A percentile compares a stretch with the other conserved stretches of the same genome.
These are phyloP conservation scores for Luffia ferchaultella DNA, from an alignment of 2,888 invertebrate genomes.

Conservation along the genomic window DNA sequence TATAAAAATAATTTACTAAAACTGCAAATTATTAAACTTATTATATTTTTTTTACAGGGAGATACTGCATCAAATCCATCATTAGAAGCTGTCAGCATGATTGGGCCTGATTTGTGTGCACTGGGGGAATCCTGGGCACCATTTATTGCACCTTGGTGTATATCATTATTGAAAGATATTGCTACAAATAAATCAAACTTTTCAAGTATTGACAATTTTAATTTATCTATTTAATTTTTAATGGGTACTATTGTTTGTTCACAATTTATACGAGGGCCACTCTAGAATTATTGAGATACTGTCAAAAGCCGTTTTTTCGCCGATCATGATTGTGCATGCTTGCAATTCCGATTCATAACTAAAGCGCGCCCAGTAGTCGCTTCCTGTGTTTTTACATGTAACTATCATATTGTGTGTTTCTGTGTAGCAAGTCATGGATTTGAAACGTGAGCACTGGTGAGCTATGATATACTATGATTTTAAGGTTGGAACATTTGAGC, in stretches of 20 bases:
- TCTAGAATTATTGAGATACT: background rate
- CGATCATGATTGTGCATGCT: background rate
- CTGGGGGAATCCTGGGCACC: constrained; percentile 56
- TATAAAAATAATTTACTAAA: too few species aligned
- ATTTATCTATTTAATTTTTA: background rate
- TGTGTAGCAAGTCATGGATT: background rate
- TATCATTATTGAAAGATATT: constrained; percentile 54
- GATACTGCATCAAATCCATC: constrained; percentile 38
- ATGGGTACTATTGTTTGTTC: background rate
- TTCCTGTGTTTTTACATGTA: background rate
- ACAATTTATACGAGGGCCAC: background rate
- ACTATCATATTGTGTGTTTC: background rate
- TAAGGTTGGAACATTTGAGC: background rate
- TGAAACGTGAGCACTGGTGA: background rate
- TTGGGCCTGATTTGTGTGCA: constrained; percentile 48
- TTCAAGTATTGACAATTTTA: constrained; percentile 37
- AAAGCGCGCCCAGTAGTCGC: background rate
- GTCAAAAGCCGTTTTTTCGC: background rate
- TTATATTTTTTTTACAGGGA: constrained; percentile 25
- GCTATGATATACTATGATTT: background rate
- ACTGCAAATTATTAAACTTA: too few species aligned
- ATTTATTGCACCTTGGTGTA: constrained; percentile 58
- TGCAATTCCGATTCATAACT: background rate
- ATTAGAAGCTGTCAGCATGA: constrained; percentile 54
- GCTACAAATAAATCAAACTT: constrained; percentile 53